Evolutionary conservation across 2,113 vertebrate genomes (phyloP), one percentile per base, ranked within the genome.

Genomic region (Oncorhynchus mykiss): DNA sequence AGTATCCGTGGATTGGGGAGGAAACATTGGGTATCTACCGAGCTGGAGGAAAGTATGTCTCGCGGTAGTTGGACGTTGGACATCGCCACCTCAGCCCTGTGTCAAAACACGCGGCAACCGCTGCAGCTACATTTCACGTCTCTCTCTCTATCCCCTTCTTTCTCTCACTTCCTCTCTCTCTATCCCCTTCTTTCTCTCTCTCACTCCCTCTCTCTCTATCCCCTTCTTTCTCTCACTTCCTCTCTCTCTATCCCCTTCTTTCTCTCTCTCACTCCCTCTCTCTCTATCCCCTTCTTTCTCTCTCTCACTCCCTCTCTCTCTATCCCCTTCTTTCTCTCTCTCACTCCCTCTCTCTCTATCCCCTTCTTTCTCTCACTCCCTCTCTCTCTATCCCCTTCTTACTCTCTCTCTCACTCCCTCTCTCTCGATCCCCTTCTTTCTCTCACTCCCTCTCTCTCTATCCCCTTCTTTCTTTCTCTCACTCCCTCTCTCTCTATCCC

Each of bases 41-140:
- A 60, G 6, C 59, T 16, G n/a, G 59, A 62, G 59, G 59, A 9
- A 13, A 22, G 20, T 60, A n/a, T 22, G 27, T 80, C 84, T 84
- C 74, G 69, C 69, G 68, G 75, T 77, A 74, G 74, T 78, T 84
- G 69, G 48, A 76, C 22, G 70, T 78, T 84, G 69, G 48, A 78
- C 20, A 74, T 84, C 78, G 76, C 83, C 78, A 78, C 77, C 49
- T 70, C 57, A 71, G 70, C 70, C 59, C 7, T 11, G n/a, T 24
- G n/a, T 62, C 59, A 59, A 74, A 65, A 60, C 45, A 54, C 45
- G 62, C 76, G 69, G 74, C 73, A 60, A 62, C 73, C 72, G 60
- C 82, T 71, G 74, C 74, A 66, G 76, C 29, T 62, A 48, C 59
- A 12, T 71, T 74, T 72, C 24, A n/a, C 25, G 3, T 20, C 75